Percentiles rank a stretch among this genome's conserved stretches.
phyloP scores from a whole-genome alignment of 1,140 invertebrate genomes.

The Liolophura sinensis region DNA sequence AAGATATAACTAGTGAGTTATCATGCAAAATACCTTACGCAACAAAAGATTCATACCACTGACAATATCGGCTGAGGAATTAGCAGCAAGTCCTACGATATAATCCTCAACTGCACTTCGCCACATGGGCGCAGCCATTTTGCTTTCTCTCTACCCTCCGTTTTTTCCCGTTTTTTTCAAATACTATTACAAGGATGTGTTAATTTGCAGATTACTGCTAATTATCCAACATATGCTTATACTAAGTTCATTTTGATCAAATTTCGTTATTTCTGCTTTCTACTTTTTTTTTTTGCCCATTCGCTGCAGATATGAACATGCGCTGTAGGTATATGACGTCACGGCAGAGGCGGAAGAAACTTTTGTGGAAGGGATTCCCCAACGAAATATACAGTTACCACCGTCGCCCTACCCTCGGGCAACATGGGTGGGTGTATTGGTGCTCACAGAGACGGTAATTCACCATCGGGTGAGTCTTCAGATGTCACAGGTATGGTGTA shows the following conservation, averaged over 20 bases:
- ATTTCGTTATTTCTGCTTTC: not conserved
- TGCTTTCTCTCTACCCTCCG: not conserved
- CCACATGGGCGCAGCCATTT: conserved; percentile 26
- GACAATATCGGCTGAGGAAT: conserved; percentile 1
- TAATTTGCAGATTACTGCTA: not conserved
- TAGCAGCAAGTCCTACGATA: conserved; percentile 9
- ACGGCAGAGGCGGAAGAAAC: not conserved
- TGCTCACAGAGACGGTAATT: conserved; percentile 50
- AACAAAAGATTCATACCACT: conserved; percentile 5
- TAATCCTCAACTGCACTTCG: conserved; percentile 12
- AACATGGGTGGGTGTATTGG: conserved; percentile 59
- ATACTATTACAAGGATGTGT: not conserved
- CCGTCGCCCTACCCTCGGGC: conserved; percentile 15
- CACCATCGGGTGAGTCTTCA: conserved; percentile 53
- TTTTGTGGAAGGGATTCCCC: not conserved
- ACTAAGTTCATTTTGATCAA: not conserved
- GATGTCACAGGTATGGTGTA: conserved; percentile 38
- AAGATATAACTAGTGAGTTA: not conserved
- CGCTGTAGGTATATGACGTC: not conserved
- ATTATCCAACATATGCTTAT: not conserved
- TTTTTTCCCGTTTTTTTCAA: not conserved
- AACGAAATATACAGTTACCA: not conserved
- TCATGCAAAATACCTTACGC: not conserved
- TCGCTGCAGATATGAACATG: not conserved
- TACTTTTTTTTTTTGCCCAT: not conserved